These are phyloP conservation scores for Nothocercus nigrocapillus DNA, from an alignment of 2,113 vertebrate species.

Conservation along the genomic window DNA sequence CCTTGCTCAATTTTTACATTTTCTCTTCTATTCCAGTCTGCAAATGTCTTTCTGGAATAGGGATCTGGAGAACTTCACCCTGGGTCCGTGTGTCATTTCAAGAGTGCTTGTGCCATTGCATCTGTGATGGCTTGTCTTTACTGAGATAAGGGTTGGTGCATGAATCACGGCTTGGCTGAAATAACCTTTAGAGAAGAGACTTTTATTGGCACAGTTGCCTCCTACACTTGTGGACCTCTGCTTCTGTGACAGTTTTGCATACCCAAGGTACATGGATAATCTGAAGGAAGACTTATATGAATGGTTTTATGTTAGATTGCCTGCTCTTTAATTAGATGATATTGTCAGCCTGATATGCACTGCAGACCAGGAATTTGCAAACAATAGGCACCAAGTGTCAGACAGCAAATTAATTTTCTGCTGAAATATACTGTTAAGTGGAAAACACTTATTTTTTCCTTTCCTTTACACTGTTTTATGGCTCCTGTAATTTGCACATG, in stretches of 20 bases:
- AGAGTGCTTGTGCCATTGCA: background rate
- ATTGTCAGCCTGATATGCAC: slow-evolving; percentile 17
- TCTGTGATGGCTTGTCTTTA: background rate
- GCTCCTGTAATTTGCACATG: slow-evolving; percentile 39
- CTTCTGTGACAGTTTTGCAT: background rate
- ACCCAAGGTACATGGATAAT: background rate
- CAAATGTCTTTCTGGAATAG: background rate
- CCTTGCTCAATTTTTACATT: background rate
- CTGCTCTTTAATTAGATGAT: slow-evolving; percentile 1
- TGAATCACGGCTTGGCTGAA: background rate
- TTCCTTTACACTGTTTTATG: slow-evolving; percentile 34
- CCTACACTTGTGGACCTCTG: background rate
- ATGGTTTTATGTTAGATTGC: background rate
- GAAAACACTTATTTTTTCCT: background rate
- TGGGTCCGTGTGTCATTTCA: background rate
- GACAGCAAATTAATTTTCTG: slow-evolving; percentile 39
- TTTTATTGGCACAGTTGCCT: fast-evolving
- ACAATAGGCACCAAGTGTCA: slow-evolving; percentile 50
- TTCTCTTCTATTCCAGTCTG: background rate
- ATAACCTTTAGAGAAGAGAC: background rate
- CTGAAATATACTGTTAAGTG: slow-evolving; percentile 25
- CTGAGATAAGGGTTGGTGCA: background rate
- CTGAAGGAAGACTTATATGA: background rate
- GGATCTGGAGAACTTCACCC: background rate
- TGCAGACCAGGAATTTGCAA: slow-evolving; percentile 16